Base-by-base conservation (phyloP, 2,113 vertebrate species). In the Zeus faber region DNA sequence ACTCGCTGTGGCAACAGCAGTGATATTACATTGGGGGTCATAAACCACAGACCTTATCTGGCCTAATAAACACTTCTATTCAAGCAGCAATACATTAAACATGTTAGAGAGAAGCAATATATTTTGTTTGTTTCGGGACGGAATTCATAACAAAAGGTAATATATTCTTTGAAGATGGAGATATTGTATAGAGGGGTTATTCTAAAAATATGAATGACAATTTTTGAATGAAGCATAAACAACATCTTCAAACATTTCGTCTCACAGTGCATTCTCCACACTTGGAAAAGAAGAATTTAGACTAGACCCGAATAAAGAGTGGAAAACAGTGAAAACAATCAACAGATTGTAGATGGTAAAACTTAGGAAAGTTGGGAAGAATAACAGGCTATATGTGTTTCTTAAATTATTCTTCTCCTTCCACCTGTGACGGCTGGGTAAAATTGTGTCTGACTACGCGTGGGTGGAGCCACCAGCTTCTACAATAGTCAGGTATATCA, bases 31-130 rank as follows among this genome's bases (percentile, higher is more conserved):
- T n/a, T n/a, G n/a, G n/a, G n/a, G n/a, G n/a, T n/a, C 63, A 58
- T 61, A 64, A 56, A 56, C 71, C 65, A 49, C 39, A 59, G 58
- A 65, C 59, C 44, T 66, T 71, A 67, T 78, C 60, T 45, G 56
- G 49, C 54, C 72, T 76, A 77, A 83, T 80, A 79, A 81, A 70
- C 64, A 76, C 59, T 68, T 74, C 69, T 72, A 77, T 78, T 78
- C 76, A 77, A 59, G 56, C 76, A 68, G 39, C 29, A 81, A 86
- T 84, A 72, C 80, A 88, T 87, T 82, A 81, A 85, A 80, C 73
- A 83, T 77, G 50, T 54, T 57, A 58, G 27, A 61, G 70, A 55
- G 35, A 35, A 64, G 21, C 71, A 85, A 89, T 87, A 89, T 85
- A 9, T 83, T 76, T 48, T 77, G 78, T 79, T 82, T 77, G 74